A percentile compares a stretch with the other conserved stretches of the same genome.
Conservation (phyloP, 2,113 vertebrate genomes). For the Tor tambroides region DNA sequence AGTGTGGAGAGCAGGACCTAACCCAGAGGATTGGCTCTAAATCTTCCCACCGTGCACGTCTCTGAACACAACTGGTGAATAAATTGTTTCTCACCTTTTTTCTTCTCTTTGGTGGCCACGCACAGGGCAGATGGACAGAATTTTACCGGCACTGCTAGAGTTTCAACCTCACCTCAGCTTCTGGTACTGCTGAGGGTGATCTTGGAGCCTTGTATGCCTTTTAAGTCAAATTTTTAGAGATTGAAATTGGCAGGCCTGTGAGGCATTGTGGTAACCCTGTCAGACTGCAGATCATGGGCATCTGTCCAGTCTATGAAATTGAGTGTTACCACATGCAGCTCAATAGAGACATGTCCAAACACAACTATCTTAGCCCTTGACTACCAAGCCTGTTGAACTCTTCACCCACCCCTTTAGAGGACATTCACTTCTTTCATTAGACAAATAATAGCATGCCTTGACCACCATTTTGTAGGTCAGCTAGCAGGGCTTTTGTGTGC, state of each 20-base stretch:
- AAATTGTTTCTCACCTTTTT: too few relatives aligned
- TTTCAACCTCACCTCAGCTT: too few relatives aligned
- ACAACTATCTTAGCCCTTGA: constrained; percentile 64
- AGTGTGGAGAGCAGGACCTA: constrained; percentile 18
- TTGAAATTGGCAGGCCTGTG: constrained; percentile 67
- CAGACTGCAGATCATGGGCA: constrained; percentile 60
- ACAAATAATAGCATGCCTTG: constrained; percentile 76
- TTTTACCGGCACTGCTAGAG: too few relatives aligned
- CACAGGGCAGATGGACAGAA: too few relatives aligned
- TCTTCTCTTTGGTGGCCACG: too few relatives aligned
- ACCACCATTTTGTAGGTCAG: constrained; percentile 82
- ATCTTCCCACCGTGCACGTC: too few relatives aligned
- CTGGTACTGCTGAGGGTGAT: too few relatives aligned
- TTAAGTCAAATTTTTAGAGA: too few relatives aligned
- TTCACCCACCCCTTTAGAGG: constrained; percentile 78
- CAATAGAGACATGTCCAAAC: constrained; percentile 73
- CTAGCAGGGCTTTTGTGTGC: constrained; percentile 73
- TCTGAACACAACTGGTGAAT: too few relatives aligned
- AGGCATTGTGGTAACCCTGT: constrained; percentile 59
- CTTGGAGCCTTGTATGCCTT: too few relatives aligned
- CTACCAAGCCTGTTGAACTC: constrained; percentile 72
- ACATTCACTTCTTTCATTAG: constrained; percentile 76
- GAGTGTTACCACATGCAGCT: too few relatives aligned
- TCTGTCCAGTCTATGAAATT: too few relatives aligned
- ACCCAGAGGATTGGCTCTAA: constrained; percentile 4